Evolutionary conservation across 2,113 vertebrate species (phyloP), one percentile per base, ranked within the genome.

Genomic region (Planiliza haematocheilus): DNA sequence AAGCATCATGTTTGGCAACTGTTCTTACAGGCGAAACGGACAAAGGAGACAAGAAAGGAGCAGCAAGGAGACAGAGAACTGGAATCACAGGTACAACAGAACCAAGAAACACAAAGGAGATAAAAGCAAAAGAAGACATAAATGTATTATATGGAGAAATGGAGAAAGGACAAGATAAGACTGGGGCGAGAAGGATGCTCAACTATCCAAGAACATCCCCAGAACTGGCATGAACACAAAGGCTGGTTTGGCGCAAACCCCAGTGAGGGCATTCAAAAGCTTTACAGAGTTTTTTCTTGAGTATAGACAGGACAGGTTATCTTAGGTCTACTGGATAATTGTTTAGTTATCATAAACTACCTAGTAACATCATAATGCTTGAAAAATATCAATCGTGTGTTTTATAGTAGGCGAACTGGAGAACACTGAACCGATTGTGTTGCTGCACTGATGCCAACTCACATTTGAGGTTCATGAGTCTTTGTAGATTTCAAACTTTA

Each of bases 1-100:
- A 85, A 77, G 81, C 79, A 83, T 79, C 77, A 79, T 89, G 76
- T 84, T 86, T 79, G 76, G 86, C 80, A 89, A 79, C 64, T 63
- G 78, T 86, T 88, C 73, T 60, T 77, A 79, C 52, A 61, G 30
- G 69, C 13, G 7, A 38, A 60, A 72, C 48, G 70, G 53, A 78
- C 58, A 77, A 68, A 79, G 41, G 21, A 63, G 46, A 62, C 37
- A 51, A 16, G 41, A 49, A 53, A 70, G 36, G 7, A 77, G 21
- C 39, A 18, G n/a, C 24, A 41, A 16, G 55, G 38, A 61, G 13
- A 11, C 17, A 74, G 30, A 74, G 30, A 74, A 65, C 30, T 57
- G 42, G 17, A 60, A 24, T 53, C 36, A 55, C 24, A 70, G 38
- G 49, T 46, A 37, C 10, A 60, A 10, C 37, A 58, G 24, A 68